Base-by-base conservation (phyloP, 2,888 invertebrate genomes). In the Bimastos eiseni region DNA sequence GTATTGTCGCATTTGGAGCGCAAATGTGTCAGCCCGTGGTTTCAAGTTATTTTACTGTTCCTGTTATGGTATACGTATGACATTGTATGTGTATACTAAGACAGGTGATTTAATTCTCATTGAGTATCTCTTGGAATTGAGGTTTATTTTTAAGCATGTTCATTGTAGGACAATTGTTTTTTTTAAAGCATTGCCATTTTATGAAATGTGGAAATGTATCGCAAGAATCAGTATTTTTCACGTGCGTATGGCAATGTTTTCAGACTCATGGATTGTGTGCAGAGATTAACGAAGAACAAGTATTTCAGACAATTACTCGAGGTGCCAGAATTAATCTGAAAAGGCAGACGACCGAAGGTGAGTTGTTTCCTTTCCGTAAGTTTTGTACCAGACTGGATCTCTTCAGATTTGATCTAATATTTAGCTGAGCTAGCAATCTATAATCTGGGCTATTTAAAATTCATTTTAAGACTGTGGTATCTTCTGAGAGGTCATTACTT, bases 321-420 rank as follows among this genome's bases (percentile, higher is more conserved):
- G 86, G 86, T 86, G 86, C 86, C 37, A 86, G 37, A 86, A 86
- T 86, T 24, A 86, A 86, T 36, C 86, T 86, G 37, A 86, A 15
- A 86, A 86, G 37, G 37, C 36, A 36, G 34, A 19, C 34, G 21
- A 86, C 34, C 17, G 37, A 86, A 34, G 86, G 86, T 86, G 15
- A 86, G 6, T 70, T 30, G 30, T 11, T 55, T 24, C 24, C 8
- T 24, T 55, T 30, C n/a, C n/a, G 2, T 24, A 30, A 24, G n/a
- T 55, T 55, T 55, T 55, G 5, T 30, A 30, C 30, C 24, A 55
- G 30, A 30, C 55, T 55, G 55, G 55, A 3, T 24, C 15, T 44
- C 44, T 44, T 3, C 24, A 11, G 2, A 17, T 44, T 44, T 44
- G 17, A 11, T 44, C 17, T 44, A 44, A 44, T 44, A 17, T 6